A percentile compares a stretch with the other conserved stretches of the same genome.
phyloP scores from a whole-genome alignment of 2,113 vertebrate species.

The Hemiprocne comata region DNA sequence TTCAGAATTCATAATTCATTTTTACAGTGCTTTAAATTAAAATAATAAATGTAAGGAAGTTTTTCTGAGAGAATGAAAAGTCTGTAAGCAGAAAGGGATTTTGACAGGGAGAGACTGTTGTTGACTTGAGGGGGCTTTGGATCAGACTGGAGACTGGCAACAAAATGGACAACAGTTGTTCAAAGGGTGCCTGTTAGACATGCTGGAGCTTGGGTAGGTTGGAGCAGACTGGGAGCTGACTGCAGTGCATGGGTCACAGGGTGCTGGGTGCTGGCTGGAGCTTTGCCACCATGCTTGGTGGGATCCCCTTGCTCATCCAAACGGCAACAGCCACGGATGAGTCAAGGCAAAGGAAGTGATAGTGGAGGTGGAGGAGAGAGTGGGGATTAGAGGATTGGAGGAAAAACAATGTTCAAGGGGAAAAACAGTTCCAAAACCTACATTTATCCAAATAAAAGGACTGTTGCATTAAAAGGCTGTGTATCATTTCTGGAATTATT shows the following conservation, averaged over 20 bases:
- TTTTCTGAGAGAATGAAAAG: neutral
- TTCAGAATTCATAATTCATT: conserved; percentile 27
- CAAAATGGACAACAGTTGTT: neutral
- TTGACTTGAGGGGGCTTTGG: conserved; percentile 12
- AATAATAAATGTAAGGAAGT: neutral
- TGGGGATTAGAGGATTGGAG: neutral
- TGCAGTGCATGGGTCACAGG: neutral
- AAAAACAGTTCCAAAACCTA: neutral
- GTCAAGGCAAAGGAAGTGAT: conserved; percentile 3
- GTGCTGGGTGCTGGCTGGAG: neutral
- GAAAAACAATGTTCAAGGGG: neutral
- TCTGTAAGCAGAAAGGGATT: neutral
- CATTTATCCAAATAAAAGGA: neutral
- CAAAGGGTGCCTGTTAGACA: neutral
- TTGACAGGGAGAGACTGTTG: conserved; percentile 9
- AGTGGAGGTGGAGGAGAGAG: neutral
- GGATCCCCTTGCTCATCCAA: neutral
- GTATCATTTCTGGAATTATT: neutral
- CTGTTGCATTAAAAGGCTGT: neutral
- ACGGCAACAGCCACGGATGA: neutral
- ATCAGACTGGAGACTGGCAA: neutral
- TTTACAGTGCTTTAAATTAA: conserved; percentile 39
- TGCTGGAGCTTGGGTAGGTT: neutral
- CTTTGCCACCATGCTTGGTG: neutral
- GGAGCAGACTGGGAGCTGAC: neutral